Evolutionary conservation across 2,113 vertebrate species (phyloP).

Genomic region (Microtus ochrogaster): DNA sequence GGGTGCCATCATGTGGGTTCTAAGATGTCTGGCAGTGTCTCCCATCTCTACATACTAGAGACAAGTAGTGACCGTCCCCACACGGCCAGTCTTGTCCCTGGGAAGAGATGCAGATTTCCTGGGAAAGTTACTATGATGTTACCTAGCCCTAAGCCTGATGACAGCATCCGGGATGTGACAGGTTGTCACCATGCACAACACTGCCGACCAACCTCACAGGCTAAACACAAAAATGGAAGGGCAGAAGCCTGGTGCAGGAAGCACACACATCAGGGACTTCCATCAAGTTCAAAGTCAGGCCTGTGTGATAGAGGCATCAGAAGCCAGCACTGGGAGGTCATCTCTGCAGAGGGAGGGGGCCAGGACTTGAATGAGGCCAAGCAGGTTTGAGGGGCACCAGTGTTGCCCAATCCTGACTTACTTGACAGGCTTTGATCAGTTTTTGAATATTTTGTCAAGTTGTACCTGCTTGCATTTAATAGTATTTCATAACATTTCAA

Average conservation of each 20-base stretch:
- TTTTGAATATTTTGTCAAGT: background rate
- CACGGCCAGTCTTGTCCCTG: background rate
- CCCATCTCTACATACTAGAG: background rate
- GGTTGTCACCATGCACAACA: no score
- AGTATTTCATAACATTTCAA: no score
- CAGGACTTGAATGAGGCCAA: accelerated
- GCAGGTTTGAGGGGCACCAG: background rate
- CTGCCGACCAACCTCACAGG: background rate
- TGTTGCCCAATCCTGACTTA: background rate
- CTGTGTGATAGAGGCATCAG: background rate
- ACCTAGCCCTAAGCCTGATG: background rate
- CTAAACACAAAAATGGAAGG: background rate
- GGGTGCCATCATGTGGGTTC: no score
- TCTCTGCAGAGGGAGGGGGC: background rate
- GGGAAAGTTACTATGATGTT: background rate
- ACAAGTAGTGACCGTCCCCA: background rate
- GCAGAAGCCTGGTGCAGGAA: background rate
- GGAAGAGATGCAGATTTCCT: background rate
- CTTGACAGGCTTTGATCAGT: background rate
- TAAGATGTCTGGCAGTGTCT: background rate
- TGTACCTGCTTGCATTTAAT: background rate
- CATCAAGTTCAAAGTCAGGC: background rate
- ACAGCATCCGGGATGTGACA: background rate
- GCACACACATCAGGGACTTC: background rate
- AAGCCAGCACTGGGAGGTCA: background rate